phyloP scores from a whole-genome alignment of 2,113 vertebrate genomes.

The Verasper variegatus region DNA sequence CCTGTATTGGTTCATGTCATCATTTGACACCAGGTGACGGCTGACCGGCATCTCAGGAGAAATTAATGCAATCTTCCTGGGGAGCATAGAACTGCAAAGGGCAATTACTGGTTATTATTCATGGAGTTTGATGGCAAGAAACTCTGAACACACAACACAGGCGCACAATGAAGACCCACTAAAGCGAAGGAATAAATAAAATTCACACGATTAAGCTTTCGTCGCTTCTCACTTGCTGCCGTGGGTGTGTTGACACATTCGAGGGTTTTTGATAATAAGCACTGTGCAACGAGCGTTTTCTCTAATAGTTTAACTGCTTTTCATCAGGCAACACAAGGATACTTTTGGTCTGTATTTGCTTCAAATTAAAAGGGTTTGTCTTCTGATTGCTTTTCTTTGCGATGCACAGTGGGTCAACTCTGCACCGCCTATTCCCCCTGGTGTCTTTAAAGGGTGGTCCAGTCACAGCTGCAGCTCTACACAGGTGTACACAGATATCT shows the following conservation, averaged over 20 bases:
- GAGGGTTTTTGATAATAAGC: neutral
- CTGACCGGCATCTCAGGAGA: too few relatives aligned
- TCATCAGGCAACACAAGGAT: neutral
- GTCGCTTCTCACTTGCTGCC: conserved; percentile 9
- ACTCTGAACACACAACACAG: neutral
- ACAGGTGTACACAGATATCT: neutral
- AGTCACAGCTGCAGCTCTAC: neutral
- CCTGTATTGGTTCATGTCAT: too few relatives aligned
- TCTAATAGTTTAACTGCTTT: neutral
- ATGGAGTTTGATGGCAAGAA: neutral
- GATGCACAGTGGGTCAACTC: neutral
- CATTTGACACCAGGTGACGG: too few relatives aligned
- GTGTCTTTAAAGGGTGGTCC: neutral
- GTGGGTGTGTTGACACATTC: neutral
- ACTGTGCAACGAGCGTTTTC: neutral
- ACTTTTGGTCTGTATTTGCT: neutral
- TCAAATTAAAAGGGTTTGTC: neutral
- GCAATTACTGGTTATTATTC: neutral
- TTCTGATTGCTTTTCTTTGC: neutral
- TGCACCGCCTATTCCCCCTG: neutral
- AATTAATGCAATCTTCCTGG: too few relatives aligned
- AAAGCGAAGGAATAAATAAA: neutral
- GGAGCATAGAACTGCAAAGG: neutral
- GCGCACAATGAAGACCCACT: neutral
- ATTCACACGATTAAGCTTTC: neutral